phyloP scores from a whole-genome alignment of 2,113 vertebrate genomes.

The Antechinus flavipes region DNA sequence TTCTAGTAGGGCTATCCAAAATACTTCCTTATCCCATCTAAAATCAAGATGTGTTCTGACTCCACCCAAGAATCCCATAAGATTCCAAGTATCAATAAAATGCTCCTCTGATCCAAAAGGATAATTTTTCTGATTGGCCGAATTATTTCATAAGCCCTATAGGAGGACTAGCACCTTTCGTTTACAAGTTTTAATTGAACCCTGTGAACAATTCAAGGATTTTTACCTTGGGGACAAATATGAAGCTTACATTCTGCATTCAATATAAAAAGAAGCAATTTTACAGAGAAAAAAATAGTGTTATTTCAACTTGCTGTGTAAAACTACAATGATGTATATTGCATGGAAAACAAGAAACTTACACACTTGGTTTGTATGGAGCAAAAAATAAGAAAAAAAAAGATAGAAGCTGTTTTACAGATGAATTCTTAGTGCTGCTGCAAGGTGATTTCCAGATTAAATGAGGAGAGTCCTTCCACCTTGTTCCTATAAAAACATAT shows the following conservation, averaged over 20 bases:
- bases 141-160: slow-evolving; percentile 12
- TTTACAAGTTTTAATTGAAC: slow-evolving; percentile 27
- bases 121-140: slow-evolving; percentile 26
- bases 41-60: slow-evolving; percentile 16
- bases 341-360: slow-evolving; percentile 80
- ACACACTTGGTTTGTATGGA: slow-evolving; percentile 81
- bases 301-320: slow-evolving; percentile 57
- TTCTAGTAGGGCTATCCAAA: slow-evolving; percentile 33
- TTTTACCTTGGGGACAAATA: slow-evolving; percentile 33
- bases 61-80: slow-evolving; percentile 33
- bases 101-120: not conserved
- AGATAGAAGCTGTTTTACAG: slow-evolving; percentile 74
- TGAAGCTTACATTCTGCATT: slow-evolving; percentile 56
- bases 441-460: slow-evolving; percentile 68
- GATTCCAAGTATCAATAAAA: not conserved
- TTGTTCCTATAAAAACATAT: slow-evolving; percentile 77
- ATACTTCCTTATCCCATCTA: slow-evolving; percentile 47
- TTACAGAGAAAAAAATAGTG: slow-evolving; percentile 39
- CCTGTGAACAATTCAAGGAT: slow-evolving; percentile 2
- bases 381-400: slow-evolving; percentile 76
- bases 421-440: slow-evolving; percentile 70
- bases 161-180: not conserved
- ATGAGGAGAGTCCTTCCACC: slow-evolving; percentile 73
- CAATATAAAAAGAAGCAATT: slow-evolving; percentile 69
- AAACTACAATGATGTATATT: slow-evolving; percentile 74